Percentiles rank a stretch among this genome's conserved stretches.
Evolutionary conservation across 1,140 invertebrate genomes (phyloP).

Genomic region (Papilio helenus): DNA sequence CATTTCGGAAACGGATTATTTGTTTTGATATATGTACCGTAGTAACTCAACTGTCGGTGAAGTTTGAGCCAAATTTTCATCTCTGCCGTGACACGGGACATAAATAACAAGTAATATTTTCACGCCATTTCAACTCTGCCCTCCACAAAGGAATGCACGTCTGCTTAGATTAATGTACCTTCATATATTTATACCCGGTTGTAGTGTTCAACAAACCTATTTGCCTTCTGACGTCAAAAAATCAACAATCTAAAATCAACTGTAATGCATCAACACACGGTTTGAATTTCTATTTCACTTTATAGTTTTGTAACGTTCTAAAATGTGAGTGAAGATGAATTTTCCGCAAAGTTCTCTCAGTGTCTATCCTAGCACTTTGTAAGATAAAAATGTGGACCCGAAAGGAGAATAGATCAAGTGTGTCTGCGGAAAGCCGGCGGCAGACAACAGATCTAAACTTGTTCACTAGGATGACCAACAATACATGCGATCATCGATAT

Average conservation of each 20-base stretch:
- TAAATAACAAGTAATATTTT: conserved; percentile 81
- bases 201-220: conserved; percentile 53
- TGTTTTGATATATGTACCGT: conserved; percentile 36
- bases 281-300: conserved; percentile 8
- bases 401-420: conserved; percentile 77
- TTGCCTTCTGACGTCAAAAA: conserved; percentile 44
- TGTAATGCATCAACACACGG: conserved; percentile 32
- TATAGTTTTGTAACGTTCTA: conserved; percentile 44
- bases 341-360: conserved; percentile 76
- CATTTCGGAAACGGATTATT: conserved; percentile 24
- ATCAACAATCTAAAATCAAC: conserved; percentile 39
- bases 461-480: conserved; percentile 50
- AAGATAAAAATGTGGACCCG: conserved; percentile 80
- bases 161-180: conserved; percentile 79
- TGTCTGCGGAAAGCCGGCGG: conserved; percentile 64
- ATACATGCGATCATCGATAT: conserved; percentile 33
- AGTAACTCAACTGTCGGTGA: conserved; percentile 35
- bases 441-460: conserved; percentile 70
- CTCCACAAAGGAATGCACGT: conserved; percentile 75
- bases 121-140: conserved; percentile 79
- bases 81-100: conserved; percentile 60
- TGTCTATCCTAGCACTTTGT: conserved; percentile 81
- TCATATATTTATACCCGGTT: conserved; percentile 78
- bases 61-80: conserved; percentile 54
- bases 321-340: conserved; percentile 58